phyloP scores from a whole-genome alignment of 2,113 vertebrate genomes.

The Addax nasomaculatus region DNA sequence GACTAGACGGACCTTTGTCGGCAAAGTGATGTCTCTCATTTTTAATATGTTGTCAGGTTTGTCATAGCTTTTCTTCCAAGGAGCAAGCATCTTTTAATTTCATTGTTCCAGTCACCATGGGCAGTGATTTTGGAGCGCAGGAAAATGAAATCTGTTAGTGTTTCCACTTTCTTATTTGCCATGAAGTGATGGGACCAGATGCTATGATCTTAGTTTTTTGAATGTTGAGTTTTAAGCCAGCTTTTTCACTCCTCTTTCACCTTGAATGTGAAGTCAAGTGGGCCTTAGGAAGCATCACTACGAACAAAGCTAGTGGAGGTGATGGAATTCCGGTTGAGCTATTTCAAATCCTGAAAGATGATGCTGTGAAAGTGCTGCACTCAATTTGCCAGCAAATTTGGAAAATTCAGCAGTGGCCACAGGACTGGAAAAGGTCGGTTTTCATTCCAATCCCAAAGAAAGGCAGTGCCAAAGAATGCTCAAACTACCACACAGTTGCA shows the following conservation, averaged over 20 bases:
- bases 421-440: neutral
- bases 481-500: neutral
- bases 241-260: neutral
- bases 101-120: neutral
- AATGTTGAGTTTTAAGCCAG: neutral
- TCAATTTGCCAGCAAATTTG: neutral
- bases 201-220: neutral
- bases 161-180: neutral
- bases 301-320: neutral
- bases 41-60: neutral
- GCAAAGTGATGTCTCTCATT: neutral
- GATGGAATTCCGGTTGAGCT: neutral
- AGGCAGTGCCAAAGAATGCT: neutral
- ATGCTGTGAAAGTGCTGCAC: neutral
- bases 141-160: neutral
- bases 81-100: neutral
- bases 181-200: neutral
- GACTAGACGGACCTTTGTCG: neutral
- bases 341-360: neutral
- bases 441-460: neutral
- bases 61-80: neutral
- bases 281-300: neutral
- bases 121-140: neutral
- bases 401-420: neutral
- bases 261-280: neutral